Evolutionary conservation across 2,113 vertebrate species (phyloP).

Genomic region (Pterocles gutturalis): DNA sequence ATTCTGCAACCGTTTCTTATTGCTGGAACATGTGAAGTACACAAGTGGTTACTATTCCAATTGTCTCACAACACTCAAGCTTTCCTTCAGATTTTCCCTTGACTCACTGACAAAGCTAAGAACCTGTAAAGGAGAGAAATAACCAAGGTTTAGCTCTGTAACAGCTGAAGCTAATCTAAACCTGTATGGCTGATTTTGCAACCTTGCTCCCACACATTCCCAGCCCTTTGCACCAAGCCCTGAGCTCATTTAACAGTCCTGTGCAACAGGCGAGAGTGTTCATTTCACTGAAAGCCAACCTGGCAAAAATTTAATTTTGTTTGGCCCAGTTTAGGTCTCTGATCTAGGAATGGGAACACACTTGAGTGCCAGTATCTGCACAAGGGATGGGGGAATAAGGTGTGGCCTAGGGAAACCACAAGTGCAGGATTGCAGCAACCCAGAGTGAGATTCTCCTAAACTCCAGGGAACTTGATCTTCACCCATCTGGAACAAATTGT

Average conservation of each 20-base stretch:
- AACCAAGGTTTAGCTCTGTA: not conserved
- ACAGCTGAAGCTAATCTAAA: not conserved
- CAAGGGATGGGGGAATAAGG: not conserved
- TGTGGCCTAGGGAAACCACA: not conserved
- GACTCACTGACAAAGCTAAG: not conserved
- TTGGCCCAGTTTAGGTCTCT: not conserved
- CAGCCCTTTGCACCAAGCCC: not conserved
- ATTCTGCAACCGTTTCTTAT: not conserved
- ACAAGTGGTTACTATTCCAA: not conserved
- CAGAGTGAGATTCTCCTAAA: not conserved
- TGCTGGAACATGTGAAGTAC: not conserved
- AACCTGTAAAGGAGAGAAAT: not conserved
- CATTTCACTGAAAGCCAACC: not conserved
- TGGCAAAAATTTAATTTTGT: not conserved
- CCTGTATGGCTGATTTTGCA: not conserved
- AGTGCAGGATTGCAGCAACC: not conserved
- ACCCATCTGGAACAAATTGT: not conserved
- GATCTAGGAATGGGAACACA: not conserved
- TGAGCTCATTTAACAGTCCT: not conserved
- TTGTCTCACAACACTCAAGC: not conserved
- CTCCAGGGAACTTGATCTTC: not conserved
- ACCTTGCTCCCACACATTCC: not conserved
- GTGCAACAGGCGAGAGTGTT: not conserved
- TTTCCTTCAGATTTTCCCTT: not conserved
- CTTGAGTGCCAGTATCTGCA: not conserved